Conservation (phyloP, 2,888 invertebrate genomes). For the Marasmarcha lunaedactyla region DNA sequence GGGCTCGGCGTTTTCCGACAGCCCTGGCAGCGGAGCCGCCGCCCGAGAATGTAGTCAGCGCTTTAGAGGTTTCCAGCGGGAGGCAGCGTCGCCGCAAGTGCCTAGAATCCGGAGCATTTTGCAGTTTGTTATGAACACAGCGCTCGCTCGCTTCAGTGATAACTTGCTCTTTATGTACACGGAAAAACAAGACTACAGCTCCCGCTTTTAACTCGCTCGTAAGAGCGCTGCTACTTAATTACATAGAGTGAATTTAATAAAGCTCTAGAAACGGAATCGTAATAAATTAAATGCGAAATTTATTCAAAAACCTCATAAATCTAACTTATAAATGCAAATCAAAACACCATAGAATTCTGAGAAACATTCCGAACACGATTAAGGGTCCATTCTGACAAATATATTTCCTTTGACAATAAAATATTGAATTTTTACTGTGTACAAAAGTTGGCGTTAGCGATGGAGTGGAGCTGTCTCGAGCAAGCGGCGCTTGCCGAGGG, state of each 20-base stretch:
- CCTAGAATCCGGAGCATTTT: constrained; percentile 58
- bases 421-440: constrained; percentile 52
- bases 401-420: constrained; percentile 62
- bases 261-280: not conserved
- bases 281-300: not conserved
- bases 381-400: constrained; percentile 55
- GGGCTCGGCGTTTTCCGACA: constrained; percentile 56
- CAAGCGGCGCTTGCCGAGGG: constrained; percentile 50
- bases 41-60: constrained; percentile 60
- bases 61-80: constrained; percentile 55
- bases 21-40: constrained; percentile 48
- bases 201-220: no score
- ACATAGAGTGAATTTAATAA: not conserved
- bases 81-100: constrained; percentile 47
- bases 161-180: constrained; percentile 47
- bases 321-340: not conserved
- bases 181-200: constrained; percentile 35
- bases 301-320: not conserved
- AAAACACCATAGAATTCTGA: constrained; percentile 22
- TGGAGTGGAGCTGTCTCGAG: constrained; percentile 55
- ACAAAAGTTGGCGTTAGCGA: constrained; percentile 24
- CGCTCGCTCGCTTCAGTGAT: constrained; percentile 31
- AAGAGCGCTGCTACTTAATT: no score
- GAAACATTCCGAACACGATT: constrained; percentile 36
- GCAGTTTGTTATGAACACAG: constrained; percentile 56